Base-by-base conservation (phyloP, 1,140 invertebrate genomes). In the Orius insidiosus region DNA sequence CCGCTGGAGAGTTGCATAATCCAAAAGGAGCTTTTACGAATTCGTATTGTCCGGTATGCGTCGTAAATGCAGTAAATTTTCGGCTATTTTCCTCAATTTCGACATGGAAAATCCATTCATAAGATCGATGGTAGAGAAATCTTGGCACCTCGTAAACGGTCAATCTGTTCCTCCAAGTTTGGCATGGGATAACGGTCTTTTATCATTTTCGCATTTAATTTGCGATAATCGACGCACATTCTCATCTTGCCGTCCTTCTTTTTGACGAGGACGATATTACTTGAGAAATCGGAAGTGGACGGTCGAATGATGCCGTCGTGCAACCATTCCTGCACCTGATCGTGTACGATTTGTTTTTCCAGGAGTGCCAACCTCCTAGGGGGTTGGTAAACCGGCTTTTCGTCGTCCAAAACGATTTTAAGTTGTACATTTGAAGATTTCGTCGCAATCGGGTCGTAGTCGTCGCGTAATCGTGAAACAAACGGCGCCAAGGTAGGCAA, bases 1-100 rank as follows among this genome's bases (percentile, higher is more conserved):
- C 52, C 2, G 49, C 44, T 5, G 56, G 47, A 0, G 52, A 53
- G 48, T 56, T 59, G 8, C 46, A 49, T 1, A 64, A 39, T 7
- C 61, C 62, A 51, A 60, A 63, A 3, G 59, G 59, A 16, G 60
- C 47, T 15, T 47, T 30, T n/a, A 49, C 37, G 37, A 52, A 61
- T 38, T 63, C 42, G 37, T 38, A 63, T 9, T 55, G 47, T 2
- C 53, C 54, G 14, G 55, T 53, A 11, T 41, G 52, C 1, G 56
- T 58, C 2, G 53, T 48, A 33, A 63, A 61, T 1, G 56, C 60
- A 0, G 63, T 63, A 47, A 64, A 64, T 5, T 55, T 36, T 32
- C 43, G 53, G 47, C 55, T 53, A 0, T 49, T 37, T 38, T 50
- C 35, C 8, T 54, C 52, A 1, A 68, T 34, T 6, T 46, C 40